Evolutionary conservation across 2,888 invertebrate genomes (phyloP), one percentile per base, ranked within the genome.

Genomic region (Melanostoma scalare): DNA sequence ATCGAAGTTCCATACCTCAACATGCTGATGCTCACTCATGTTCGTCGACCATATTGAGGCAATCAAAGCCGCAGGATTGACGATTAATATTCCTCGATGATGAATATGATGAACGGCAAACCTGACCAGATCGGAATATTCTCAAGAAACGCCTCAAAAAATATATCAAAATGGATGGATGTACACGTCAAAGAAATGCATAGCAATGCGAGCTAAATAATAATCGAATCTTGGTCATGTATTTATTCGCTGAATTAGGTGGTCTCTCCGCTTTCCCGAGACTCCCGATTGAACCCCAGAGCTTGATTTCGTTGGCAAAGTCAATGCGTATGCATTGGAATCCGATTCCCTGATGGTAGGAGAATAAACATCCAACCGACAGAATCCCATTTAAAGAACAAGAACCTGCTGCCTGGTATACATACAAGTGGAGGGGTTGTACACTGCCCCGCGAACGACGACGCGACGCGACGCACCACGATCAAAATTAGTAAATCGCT

Each of bases 401-500:
- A 56, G 72, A 77, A 81, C 76, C 76, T 67, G 81, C 72, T 81
- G 76, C 81, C 46, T 55, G 30, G 50, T 33, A 33, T 9, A 4
- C 44, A 36, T 33, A 30, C 31, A 31, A 40, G 52, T 40, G 50
- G 31, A 10, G 5, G 50, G 60, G 71, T 10, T 52, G 1, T 20
- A 20, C 20, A 20, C 20, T 20, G 20, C 20, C 20, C 20, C 20
- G 20, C 20, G 20, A 20, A 20, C 20, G 20, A 20, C 20, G 20
- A 20, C 1, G 20, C 20, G 33, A 31, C 9, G 9, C 4, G 20
- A 30, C 42, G 46, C 46, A 48, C 46, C 9, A 58, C 52, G 74
- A 78, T 79, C 65, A 67, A 79, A 84, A 84, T 84, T 84, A 84
- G 84, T 84, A 84, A 84, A 84, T 84, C 84, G 84, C 84, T 84